Evolutionary conservation across 2,888 invertebrate genomes (phyloP), one percentile per base, ranked within the genome.

Genomic region (Ligdia adustata): DNA sequence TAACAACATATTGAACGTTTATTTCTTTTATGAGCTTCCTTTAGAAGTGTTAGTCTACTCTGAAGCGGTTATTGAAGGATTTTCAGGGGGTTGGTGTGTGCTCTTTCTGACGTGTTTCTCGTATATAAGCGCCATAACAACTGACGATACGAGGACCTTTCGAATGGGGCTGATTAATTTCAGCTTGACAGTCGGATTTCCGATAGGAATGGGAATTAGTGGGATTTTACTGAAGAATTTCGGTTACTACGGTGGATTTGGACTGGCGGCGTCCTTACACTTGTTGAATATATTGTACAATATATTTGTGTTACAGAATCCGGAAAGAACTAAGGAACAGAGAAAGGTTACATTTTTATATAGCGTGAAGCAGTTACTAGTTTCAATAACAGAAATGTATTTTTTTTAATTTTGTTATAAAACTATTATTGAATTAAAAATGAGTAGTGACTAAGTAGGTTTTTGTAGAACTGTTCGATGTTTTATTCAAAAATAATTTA

Each of bases 101-200:
- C 93, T 94, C 92, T 92, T 96, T 58, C 92, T 96, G 91, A 94
- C 95, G 0, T 93, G 95, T 39, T 95, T 97, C 86, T 94, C 96
- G 63, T 97, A 95, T 69, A 93, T 97, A 26, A 94, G 94, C 29
- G 94, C 96, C 60, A 94, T 97, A 2, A 96, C 97, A 1, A 93
- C 93, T 0, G 91, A 94, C 27, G 92, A 95, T 66, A 93, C 92
- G 27, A 92, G 97, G 53, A 97, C 97, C 0, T 90, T 95, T 31
- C 89, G 97, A 40, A 94, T 98, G 67, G 97, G 97, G 1, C 92
- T 97, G 12, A 92, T 96, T 13, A 97, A 96, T 76, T 94, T 97
- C 6, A 95, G 96, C 80, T 91, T 96, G 52, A 96, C 97, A 4
- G 91, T 96, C 12, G 96, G 97, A 0, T 94, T 97, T 37, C 97